Evolutionary conservation across 2,113 vertebrate genomes (phyloP), one percentile per base, ranked within the genome.

Genomic region (Silurus meridionalis): DNA sequence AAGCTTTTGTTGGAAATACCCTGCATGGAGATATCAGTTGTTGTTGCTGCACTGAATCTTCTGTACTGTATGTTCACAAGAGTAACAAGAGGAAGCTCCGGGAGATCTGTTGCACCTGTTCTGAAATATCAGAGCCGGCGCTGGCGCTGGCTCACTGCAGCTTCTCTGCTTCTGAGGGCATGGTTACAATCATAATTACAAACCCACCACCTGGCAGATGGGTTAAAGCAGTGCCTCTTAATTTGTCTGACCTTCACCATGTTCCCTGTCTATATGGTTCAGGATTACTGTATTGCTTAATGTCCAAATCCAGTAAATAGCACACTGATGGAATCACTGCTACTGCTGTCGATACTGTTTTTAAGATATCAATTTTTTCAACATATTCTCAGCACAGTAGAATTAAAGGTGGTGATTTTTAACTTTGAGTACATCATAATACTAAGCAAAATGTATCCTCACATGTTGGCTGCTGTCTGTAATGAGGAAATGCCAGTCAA

Each of bases 61-160:
- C 8, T 80, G 15, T 57, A 55, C 23, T 6, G 72, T 53, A 28
- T 25, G 23, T 57, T 55, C n/a, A 55, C 6, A 15, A 55, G 23
- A 6, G 48, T 25, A 82, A 25, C 23, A 55, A 25, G 48, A 53
- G 50, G 63, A 83, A 19, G 81, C 64, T 57, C 64, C n/a, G 7
- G 64, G 48, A 53, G 81, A 83, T 69, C 81, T 58, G 7, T 19
- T 53, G 81, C 63, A 69, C 81, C 63, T 83, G 63, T 57, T 83
- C 50, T 8, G 25, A 83, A 83, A 67, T 69, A 83, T 48, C 50
- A 67, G 48, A 67, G 52, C 81, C 19, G 50, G 4, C 50, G 5
- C 80, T 82, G 50, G 4, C 50, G 5, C 80, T 82, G 61, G 46
- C 60, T 66, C 52, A 15, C 79, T 50, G 55, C n/a, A 55, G 25